phyloP scores from a whole-genome alignment of 92 coral and sea anemone genomes.

The Palythoa caribaeorum region DNA sequence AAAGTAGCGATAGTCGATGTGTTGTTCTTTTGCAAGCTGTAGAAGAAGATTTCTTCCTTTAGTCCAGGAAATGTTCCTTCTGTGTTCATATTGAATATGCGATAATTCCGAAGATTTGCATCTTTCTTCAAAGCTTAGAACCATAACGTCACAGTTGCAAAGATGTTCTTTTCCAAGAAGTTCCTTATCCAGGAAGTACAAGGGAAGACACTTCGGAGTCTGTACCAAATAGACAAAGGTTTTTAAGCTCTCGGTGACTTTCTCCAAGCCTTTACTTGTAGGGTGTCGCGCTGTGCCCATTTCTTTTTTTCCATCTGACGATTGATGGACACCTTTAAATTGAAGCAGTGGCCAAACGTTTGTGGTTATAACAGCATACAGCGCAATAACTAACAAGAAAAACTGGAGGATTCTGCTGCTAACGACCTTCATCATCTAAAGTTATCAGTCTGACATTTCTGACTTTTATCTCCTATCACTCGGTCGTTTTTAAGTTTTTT shows the following conservation, averaged over 20 bases:
- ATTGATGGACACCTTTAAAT: neutral
- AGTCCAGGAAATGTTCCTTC: constrained; percentile 44
- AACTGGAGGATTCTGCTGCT: too few species aligned
- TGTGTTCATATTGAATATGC: constrained; percentile 36
- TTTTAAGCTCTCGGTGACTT: neutral
- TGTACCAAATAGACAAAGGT: constrained; percentile 5
- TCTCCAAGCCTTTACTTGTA: neutral
- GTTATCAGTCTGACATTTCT: too few species aligned
- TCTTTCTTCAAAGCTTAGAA: constrained; percentile 35
- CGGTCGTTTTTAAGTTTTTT: too few species aligned
- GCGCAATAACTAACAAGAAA: neutral
- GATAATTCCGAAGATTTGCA: neutral
- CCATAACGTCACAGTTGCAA: constrained; percentile 44
- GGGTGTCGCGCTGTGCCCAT: neutral
- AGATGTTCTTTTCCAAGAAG: neutral
- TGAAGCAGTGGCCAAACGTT: neutral
- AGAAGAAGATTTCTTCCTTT: constrained; percentile 51
- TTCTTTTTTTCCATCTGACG: neutral
- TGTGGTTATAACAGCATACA: neutral
- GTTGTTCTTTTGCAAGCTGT: constrained; percentile 13
- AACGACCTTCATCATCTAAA: too few species aligned
- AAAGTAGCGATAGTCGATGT: constrained; percentile 32
- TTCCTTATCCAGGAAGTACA: neutral
- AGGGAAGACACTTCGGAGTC: constrained; percentile 18
- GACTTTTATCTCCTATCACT: too few species aligned